Conservation (phyloP, 2,113 vertebrate genomes). For the Phainopepla nitens region DNA sequence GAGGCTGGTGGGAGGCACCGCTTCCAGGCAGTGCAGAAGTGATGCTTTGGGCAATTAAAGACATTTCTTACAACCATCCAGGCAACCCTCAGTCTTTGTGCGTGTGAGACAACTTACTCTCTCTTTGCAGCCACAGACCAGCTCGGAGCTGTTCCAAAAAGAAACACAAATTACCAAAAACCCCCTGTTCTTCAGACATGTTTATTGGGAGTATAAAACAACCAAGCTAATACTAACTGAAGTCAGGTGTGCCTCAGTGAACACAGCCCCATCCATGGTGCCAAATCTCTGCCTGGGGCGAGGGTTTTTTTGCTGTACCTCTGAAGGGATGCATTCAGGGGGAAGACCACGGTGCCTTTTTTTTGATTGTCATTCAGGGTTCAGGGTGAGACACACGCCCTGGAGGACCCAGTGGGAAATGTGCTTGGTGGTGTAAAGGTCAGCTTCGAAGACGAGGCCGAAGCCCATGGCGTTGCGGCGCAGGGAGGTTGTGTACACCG, state of each 20-base stretch:
- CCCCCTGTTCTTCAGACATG: background rate
- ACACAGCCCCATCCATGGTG: rapidly evolving
- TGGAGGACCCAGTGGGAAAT: conserved; percentile 92
- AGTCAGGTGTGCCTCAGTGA: background rate
- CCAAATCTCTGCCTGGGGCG: rapidly evolving
- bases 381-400: conserved; percentile 89
- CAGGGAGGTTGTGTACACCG: conserved; percentile 91
- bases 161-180: background rate
- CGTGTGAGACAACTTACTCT: background rate
- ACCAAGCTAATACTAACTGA: background rate
- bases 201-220: background rate
- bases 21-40: conserved; percentile 3
- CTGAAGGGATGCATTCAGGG: too few species aligned
- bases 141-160: background rate
- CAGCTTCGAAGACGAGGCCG: conserved; percentile 91
- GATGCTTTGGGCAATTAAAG: conserved; percentile 61
- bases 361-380: conserved; percentile 67
- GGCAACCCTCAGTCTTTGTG: background rate
- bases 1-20: background rate
- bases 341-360: rapidly evolving
- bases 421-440: conserved; percentile 85
- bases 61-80: conserved; percentile 46
- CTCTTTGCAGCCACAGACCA: background rate
- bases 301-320: rapidly evolving
- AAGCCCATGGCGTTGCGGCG: conserved; percentile 89